Evolutionary conservation across 2,797 vertebrate species (phyloP), one percentile per base, ranked within the genome.

Genomic region (Calcarius lapponicus): DNA sequence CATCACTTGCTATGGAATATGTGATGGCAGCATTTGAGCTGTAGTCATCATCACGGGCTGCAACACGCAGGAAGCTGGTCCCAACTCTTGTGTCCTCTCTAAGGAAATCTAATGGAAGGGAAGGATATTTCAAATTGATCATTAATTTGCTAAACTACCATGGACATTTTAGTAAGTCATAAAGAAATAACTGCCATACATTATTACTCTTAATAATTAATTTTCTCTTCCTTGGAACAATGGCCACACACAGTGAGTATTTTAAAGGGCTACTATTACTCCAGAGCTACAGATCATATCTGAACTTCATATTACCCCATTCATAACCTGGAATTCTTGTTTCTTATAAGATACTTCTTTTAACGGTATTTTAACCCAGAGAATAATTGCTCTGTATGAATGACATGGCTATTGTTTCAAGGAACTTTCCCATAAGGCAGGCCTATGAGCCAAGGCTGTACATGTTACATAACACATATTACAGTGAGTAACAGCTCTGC

Each of bases 21-120:
- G 96, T 97, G 95, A 99, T 80, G 50, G 98, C 98, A 38, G 98
- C 98, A 28, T 99, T 98, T 81, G 98, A 98, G 93, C 98, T 97
- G 65, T 98, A 98, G 97, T 99, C 99, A 84, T 98, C 98, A 31
- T 99, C 99, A 17, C 97, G 98, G 42, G 98, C 99, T 40, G 98
- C 98, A 65, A 99, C 98, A 31, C 97, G 98, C 86, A 99, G 94
- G 93, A 99, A 99, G 92, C 99, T 99, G 28, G 98, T 99, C 65
- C 98, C 98, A 70, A 98, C 98, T 94, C 98, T 98, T 7, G 98
- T 98, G 75, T 99, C 98, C 89, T 99, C 99, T 60, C 98, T 98
- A 25, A 99, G 98, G 94, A 99, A 99, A 97, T 99, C 99, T 99
- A 78, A 85, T 7, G 48, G 24, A 76, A 87, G 70, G 65, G 65